A percentile compares a stretch with the other conserved stretches of the same genome.
Conservation (phyloP, 2,113 vertebrate genomes). For the Sphyrna mokarran region DNA sequence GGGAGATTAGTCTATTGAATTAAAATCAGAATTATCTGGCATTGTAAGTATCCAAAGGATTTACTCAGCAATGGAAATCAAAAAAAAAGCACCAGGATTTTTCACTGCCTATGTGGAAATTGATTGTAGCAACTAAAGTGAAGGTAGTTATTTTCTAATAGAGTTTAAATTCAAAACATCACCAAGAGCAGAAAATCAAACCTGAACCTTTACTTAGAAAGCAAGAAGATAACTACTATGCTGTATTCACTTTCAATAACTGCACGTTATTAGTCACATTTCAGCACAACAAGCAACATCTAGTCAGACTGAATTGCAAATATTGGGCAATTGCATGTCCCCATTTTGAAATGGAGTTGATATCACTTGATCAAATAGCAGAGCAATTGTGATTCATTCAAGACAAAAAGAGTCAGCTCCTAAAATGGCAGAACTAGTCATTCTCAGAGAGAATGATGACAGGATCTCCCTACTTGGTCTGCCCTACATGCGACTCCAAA, state of each 20-base stretch:
- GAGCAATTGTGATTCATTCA: background rate
- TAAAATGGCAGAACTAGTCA: background rate
- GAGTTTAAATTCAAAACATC: background rate
- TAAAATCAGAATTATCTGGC: background rate
- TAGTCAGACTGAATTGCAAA: background rate
- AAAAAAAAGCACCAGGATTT: background rate
- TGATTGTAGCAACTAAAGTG: background rate
- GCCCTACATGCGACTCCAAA: no score
- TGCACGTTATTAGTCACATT: background rate
- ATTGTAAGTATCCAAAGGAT: background rate
- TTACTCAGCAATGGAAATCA: background rate
- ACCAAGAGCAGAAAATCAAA: background rate
- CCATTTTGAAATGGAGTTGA: background rate
- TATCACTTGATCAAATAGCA: background rate
- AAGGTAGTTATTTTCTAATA: background rate
- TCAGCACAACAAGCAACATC: background rate
- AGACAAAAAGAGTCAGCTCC: background rate
- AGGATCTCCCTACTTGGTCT: no score
- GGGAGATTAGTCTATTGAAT: background rate
- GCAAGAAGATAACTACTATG: background rate
- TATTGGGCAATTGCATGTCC: background rate
- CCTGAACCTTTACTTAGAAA: background rate
- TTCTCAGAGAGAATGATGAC: background rate
- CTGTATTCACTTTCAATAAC: background rate
- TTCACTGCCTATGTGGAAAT: background rate